These are phyloP conservation scores for Clarias fuscus DNA, from an alignment of 2,797 vertebrate genomes.

Conservation along the genomic window DNA sequence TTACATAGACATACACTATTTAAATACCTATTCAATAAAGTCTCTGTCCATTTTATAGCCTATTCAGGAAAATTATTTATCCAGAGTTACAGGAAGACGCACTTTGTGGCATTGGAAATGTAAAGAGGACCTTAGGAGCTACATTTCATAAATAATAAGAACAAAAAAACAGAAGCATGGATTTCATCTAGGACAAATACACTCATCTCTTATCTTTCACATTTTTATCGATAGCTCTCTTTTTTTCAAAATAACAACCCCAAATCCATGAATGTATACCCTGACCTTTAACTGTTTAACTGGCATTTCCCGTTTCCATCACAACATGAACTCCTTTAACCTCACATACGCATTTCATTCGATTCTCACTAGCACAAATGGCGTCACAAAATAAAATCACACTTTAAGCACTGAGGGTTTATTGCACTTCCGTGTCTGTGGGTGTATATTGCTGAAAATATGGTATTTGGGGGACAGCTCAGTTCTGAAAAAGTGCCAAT, in stretches of 20 bases:
- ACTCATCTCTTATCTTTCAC: background rate
- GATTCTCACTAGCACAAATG: background rate
- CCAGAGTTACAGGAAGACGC: background rate
- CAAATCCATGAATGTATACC: background rate
- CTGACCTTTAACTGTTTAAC: background rate
- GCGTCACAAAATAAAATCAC: background rate
- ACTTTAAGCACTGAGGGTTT: conserved; percentile 18
- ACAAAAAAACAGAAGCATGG: background rate
- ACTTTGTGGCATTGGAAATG: background rate
- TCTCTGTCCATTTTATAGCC: background rate
- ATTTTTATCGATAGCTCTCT: background rate
- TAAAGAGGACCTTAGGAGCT: background rate
- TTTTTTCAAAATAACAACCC: background rate
- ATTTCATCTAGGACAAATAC: background rate
- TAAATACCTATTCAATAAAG: background rate
- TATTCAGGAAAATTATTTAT: conserved; percentile 12
- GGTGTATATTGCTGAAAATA: background rate
- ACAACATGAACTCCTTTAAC: background rate
- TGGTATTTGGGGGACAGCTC: background rate
- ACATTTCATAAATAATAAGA: background rate
- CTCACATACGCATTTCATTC: background rate
- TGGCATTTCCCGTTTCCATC: background rate
- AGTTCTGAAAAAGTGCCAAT: background rate
- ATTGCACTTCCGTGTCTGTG: conserved; percentile 29
- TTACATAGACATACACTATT: background rate